Percentiles rank a stretch among this genome's conserved stretches.
Conservation (phyloP, 35 echinoderm and acorn worm species). For the Heliocidaris tuberculata region DNA sequence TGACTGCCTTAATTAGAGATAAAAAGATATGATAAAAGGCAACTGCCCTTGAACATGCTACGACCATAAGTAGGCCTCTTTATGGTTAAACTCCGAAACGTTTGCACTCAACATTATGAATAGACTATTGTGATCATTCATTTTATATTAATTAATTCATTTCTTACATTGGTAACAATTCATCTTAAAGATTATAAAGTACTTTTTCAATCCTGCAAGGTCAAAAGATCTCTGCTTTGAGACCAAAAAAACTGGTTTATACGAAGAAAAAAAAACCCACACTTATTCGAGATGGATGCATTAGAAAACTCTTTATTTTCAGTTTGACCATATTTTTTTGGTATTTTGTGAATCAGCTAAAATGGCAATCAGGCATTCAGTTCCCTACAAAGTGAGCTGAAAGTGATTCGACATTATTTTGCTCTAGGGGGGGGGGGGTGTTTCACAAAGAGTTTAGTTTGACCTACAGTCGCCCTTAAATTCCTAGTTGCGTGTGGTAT, state of each 20-base stretch:
- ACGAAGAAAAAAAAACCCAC: not conserved
- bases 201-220: not conserved
- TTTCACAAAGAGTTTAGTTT: no score
- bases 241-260: not conserved
- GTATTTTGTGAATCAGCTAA: no score
- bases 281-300: no score
- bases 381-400: no score
- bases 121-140: not conserved
- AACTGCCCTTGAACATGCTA: not conserved
- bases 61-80: not conserved
- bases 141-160: not conserved
- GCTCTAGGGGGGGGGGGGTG: no score
- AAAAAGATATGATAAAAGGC: not conserved
- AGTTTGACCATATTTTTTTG: no score
- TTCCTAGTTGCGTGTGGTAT: no score
- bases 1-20: not conserved
- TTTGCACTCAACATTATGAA: not conserved
- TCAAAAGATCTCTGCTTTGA: not conserved
- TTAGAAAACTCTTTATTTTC: no score
- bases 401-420: no score
- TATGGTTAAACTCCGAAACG: not conserved
- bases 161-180: not conserved
- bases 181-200: not conserved
- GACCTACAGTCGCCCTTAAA: no score
- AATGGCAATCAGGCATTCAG: no score